These are phyloP conservation scores for Diorhabda elongata DNA, from an alignment of 1,140 invertebrate species.

Conservation along the genomic window DNA sequence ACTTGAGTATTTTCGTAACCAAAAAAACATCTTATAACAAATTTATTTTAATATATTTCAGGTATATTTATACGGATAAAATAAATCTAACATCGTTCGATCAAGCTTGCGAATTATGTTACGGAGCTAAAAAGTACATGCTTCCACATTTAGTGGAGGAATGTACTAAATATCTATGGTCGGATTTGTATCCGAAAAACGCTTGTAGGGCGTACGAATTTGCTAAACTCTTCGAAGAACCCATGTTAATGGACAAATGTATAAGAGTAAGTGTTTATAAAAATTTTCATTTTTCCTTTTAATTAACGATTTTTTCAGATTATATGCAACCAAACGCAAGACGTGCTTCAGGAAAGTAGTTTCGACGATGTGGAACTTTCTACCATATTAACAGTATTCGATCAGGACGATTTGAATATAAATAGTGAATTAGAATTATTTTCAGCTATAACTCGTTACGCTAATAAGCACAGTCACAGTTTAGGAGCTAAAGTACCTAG, in stretches of 20 bases:
- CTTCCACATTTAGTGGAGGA: conserved; percentile 73
- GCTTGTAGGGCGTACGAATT: conserved; percentile 81
- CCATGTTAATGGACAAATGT: conserved; percentile 73
- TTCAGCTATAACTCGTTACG: conserved; percentile 65
- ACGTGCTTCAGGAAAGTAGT: conserved; percentile 67
- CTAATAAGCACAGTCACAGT: conserved; percentile 48
- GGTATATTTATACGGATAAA: conserved; percentile 78
- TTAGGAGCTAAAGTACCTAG: conserved; percentile 46
- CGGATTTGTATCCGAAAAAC: conserved; percentile 71
- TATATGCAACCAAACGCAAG: conserved; percentile 69
- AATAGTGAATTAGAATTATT: conserved; percentile 73
- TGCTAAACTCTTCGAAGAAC: conserved; percentile 78
- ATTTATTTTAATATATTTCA: conserved; percentile 44
- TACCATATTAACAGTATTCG: conserved; percentile 69
- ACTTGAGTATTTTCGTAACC: conserved; percentile 50
- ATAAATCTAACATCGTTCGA: conserved; percentile 75
- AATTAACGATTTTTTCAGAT: conserved; percentile 51
- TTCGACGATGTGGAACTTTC: conserved; percentile 71
- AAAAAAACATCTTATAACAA: background rate
- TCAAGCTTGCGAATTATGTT: conserved; percentile 78
- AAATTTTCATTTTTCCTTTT: too few species aligned
- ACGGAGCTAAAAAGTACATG: conserved; percentile 86
- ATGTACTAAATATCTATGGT: conserved; percentile 76
- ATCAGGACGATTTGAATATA: conserved; percentile 67
- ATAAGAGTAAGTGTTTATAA: conserved; percentile 53